These are phyloP conservation scores for Drosophila varians DNA, from an alignment of 1,140 invertebrate genomes.

Conservation along the genomic window DNA sequence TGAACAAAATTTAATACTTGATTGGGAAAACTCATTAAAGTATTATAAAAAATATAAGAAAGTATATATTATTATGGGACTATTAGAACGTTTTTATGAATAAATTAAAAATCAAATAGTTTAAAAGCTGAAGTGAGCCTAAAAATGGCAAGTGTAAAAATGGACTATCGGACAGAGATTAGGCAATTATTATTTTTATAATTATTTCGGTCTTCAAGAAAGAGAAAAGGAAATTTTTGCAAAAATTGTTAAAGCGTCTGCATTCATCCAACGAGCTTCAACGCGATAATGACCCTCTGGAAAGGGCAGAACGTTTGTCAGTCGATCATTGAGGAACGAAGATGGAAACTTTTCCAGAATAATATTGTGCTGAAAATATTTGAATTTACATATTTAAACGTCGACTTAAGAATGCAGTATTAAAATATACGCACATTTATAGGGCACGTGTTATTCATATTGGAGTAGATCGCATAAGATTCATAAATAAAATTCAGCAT, in stretches of 20 bases:
- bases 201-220: no score
- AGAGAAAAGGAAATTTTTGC: background rate
- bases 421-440: background rate
- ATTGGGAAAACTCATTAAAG: no score
- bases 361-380: background rate
- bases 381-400: background rate
- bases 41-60: no score
- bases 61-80: no score
- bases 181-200: no score
- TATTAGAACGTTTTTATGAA: no score
- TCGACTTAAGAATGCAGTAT: background rate
- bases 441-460: conserved; percentile 10
- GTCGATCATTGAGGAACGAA: background rate
- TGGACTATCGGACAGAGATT: no score
- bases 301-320: conserved; percentile 2
- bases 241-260: background rate
- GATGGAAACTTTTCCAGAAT: conserved; percentile 5
- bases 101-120: no score
- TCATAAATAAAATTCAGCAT: conserved; percentile 1
- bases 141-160: no score
- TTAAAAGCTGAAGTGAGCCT: no score
- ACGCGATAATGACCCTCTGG: conserved; percentile 5
- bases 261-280: background rate
- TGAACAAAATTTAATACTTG: no score
- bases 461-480: background rate